These are phyloP conservation scores for Sialia sialis DNA, from an alignment of 2,113 vertebrate species.

Conservation along the genomic window DNA sequence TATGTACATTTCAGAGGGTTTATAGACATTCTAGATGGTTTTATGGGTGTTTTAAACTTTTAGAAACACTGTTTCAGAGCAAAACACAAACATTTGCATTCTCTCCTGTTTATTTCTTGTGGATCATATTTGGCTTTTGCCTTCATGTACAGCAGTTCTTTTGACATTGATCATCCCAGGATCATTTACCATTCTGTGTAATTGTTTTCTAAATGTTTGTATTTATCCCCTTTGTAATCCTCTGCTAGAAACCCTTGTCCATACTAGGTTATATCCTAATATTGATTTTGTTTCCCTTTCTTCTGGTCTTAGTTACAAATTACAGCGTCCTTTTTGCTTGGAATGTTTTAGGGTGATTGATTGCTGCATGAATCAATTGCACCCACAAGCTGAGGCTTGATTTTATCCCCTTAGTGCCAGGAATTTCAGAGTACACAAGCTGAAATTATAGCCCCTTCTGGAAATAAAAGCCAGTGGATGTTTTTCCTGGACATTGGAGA, in stretches of 20 bases:
- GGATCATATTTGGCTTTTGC: neutral
- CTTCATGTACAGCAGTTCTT: neutral
- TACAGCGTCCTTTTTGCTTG: neutral
- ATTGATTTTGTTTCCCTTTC: conserved; percentile 49
- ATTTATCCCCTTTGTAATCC: conserved; percentile 14
- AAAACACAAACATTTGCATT: neutral
- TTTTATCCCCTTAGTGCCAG: neutral
- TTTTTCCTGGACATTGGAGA: neutral
- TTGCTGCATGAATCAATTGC: neutral
- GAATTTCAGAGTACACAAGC: neutral
- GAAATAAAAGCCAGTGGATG: neutral
- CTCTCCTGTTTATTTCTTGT: neutral
- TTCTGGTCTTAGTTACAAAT: conserved; percentile 41
- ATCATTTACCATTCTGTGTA: neutral
- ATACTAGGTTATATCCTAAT: conserved; percentile 29
- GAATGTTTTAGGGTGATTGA: conserved; percentile 43
- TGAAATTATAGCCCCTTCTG: neutral
- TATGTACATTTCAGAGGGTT: neutral
- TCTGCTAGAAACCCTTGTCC: neutral
- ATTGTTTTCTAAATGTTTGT: neutral
- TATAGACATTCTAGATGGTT: neutral
- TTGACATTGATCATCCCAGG: neutral
- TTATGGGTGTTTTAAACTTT: neutral
- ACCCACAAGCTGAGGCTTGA: neutral
- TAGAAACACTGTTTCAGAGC: neutral